Evolutionary conservation across 1,140 invertebrate species (phyloP).

Genomic region (Trichonephila clavipes): DNA sequence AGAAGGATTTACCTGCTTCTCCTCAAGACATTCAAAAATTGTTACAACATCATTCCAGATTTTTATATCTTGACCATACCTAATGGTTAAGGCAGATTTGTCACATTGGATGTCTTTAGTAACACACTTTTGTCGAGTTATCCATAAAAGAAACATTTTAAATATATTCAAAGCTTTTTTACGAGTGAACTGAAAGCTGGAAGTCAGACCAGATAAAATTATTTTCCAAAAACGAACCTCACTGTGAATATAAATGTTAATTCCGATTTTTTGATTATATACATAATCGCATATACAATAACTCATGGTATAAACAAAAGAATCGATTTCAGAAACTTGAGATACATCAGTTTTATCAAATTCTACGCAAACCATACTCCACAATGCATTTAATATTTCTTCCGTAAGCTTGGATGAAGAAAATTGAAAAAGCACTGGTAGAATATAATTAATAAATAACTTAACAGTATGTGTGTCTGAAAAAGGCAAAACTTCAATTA

Average conservation of each 20-base stretch:
- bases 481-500: constrained; percentile 32
- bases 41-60: constrained; percentile 61
- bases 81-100: neutral
- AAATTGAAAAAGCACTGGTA: constrained; percentile 8
- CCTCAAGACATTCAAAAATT: constrained; percentile 63
- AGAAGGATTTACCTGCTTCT: constrained; percentile 56
- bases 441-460: constrained; percentile 37
- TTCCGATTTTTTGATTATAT: neutral
- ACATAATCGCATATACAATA: neutral
- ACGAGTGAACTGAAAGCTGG: constrained; percentile 15
- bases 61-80: neutral
- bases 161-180: constrained; percentile 57
- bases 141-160: constrained; percentile 49
- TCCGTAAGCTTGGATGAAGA: neutral
- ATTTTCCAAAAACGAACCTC: constrained; percentile 56
- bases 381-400: neutral
- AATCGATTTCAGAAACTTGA: neutral
- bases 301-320: constrained; percentile 15
- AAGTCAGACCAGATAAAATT: constrained; percentile 25
- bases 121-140: neutral
- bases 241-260: neutral
- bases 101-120: too few relatives aligned
- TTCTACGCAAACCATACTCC: neutral
- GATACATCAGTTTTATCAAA: neutral
- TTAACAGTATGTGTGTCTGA: constrained; percentile 21